These are phyloP conservation scores for Danaus plexippus DNA, from an alignment of 1,140 invertebrate species.

Conservation along the genomic window DNA sequence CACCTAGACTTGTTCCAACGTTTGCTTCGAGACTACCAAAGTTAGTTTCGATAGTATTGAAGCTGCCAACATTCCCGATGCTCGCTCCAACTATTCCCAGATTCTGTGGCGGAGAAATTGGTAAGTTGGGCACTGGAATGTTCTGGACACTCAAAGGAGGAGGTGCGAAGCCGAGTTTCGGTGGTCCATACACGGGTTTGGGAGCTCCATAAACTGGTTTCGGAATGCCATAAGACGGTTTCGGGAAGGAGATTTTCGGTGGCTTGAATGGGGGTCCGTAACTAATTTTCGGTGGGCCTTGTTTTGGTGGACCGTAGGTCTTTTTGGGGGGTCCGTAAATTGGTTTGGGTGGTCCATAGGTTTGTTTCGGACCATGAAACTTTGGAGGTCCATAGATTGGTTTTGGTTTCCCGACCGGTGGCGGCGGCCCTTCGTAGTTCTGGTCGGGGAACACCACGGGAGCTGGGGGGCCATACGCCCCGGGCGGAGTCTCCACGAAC, in stretches of 20 bases:
- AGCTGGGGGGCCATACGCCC: slow-evolving; percentile 54
- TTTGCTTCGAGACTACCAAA: slow-evolving; percentile 36
- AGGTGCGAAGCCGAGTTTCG: slow-evolving; percentile 57
- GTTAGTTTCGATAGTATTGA: slow-evolving; percentile 25
- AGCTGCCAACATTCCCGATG: slow-evolving; percentile 16
- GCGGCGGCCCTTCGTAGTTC: slow-evolving; percentile 53
- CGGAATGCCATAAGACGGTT: slow-evolving; percentile 59
- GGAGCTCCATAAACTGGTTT: slow-evolving; percentile 68
- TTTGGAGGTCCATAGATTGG: slow-evolving; percentile 50
- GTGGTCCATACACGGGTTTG: slow-evolving; percentile 47
- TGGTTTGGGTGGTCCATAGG: slow-evolving; percentile 63
- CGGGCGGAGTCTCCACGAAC: slow-evolving; percentile 63
- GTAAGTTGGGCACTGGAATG: slow-evolving; percentile 45
- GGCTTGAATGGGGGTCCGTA: slow-evolving; percentile 65
- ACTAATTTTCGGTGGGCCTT: slow-evolving; percentile 42
- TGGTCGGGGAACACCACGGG: slow-evolving; percentile 53
- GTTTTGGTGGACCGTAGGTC: slow-evolving; percentile 55
- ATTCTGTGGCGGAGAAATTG: slow-evolving; percentile 44
- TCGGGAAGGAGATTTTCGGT: slow-evolving; percentile 44
- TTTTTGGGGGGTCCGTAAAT: slow-evolving; percentile 63
- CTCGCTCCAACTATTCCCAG: slow-evolving; percentile 21
- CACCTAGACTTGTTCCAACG: slow-evolving; percentile 46
- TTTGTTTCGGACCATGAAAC: slow-evolving; percentile 43
- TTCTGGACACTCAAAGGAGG: slow-evolving; percentile 41
- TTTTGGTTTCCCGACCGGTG: slow-evolving; percentile 66